Conservation (phyloP, 2,113 vertebrate species). For the Phylloscopus trochiloides region DNA sequence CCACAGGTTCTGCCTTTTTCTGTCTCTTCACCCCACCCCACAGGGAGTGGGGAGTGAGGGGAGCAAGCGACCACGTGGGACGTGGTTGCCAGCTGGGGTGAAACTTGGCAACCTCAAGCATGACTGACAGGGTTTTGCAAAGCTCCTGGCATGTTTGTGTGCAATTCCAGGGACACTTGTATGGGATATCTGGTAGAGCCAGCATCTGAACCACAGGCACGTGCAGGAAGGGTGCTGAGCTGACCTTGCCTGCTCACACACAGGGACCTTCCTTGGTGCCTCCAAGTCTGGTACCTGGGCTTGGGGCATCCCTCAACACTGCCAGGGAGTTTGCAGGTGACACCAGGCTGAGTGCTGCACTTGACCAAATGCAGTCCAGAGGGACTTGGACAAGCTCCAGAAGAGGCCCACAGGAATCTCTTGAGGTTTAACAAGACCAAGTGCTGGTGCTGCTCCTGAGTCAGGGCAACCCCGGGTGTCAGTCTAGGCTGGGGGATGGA, state of each 20-base stretch:
- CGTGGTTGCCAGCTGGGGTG: not conserved
- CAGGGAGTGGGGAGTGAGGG: not conserved
- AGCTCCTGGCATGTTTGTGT: not conserved
- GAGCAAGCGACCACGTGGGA: fast-evolving
- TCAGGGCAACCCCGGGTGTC: not conserved
- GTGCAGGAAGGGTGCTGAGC: fast-evolving
- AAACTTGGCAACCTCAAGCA: not conserved
- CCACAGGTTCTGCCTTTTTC: not conserved
- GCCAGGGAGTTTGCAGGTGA: not conserved
- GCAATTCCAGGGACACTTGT: not conserved
- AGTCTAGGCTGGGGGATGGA: not conserved
- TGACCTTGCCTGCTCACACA: not conserved
- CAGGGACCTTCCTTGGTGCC: not conserved
- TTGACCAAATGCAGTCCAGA: not conserved
- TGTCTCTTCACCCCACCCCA: not conserved
- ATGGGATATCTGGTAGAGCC: not conserved
- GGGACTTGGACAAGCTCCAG: not conserved
- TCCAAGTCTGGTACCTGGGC: not conserved
- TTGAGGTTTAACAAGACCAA: too few species aligned
- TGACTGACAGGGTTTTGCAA: not conserved
- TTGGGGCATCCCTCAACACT: not conserved
- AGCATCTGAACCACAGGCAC: fast-evolving
- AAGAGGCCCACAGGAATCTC: not conserved
- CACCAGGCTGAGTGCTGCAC: not conserved
- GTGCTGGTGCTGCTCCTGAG: not conserved